phyloP scores from a whole-genome alignment of 2,888 invertebrate genomes.

The Hypolimnas misippus region DNA sequence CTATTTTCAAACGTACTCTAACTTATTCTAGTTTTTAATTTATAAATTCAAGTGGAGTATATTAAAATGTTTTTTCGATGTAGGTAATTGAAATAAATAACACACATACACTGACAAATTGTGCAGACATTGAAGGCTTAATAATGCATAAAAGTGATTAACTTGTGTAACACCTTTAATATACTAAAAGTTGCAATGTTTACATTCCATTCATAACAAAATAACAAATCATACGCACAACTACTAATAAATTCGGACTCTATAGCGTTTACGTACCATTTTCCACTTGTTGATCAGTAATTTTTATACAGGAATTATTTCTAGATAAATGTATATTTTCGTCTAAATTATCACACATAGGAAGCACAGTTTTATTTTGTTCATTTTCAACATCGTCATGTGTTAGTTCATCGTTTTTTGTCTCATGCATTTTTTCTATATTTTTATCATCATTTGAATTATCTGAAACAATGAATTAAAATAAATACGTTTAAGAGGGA shows the following conservation, averaged over 20 bases:
- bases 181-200: not conserved
- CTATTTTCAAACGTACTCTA: not conserved
- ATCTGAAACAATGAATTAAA: constrained; percentile 30
- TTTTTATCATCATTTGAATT: constrained; percentile 7
- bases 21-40: constrained; percentile 23
- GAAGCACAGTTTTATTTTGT: constrained; percentile 61
- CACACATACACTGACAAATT: not conserved
- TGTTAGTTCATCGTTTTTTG: constrained; percentile 45
- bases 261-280: constrained; percentile 22
- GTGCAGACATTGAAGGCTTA: constrained; percentile 13
- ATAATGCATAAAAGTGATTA: constrained; percentile 5
- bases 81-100: constrained; percentile 3
- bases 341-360: constrained; percentile 68
- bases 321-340: constrained; percentile 68
- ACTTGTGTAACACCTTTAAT: constrained; percentile 6
- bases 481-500: too few species aligned
- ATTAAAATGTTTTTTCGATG: constrained; percentile 11
- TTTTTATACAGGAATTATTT: constrained; percentile 56
- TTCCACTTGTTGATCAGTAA: constrained; percentile 20
- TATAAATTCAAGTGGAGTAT: constrained; percentile 1
- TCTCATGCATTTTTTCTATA: constrained; percentile 18
- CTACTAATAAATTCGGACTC: not conserved
- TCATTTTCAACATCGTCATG: constrained; percentile 44
- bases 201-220: constrained; percentile 10
- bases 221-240: constrained; percentile 5